Percentiles rank a stretch among this genome's conserved stretches.
phyloP scores from a whole-genome alignment of 2,113 vertebrate species.

The Tetraodon nigroviridis region DNA sequence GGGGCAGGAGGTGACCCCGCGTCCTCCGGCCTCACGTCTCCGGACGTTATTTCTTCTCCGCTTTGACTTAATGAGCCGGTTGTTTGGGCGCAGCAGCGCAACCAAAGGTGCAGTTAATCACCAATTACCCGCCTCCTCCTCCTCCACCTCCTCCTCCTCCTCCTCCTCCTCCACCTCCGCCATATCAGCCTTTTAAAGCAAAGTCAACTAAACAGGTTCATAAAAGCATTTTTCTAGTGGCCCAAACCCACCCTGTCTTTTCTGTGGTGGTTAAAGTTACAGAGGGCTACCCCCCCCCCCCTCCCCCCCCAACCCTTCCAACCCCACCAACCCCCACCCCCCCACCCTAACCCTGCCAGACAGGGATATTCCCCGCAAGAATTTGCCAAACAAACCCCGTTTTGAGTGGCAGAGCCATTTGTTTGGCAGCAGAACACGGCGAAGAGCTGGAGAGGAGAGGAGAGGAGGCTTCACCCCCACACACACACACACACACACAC shows the following conservation, averaged over 20 bases:
- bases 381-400: constrained; percentile 20
- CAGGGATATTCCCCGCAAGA: constrained; percentile 12
- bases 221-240: too few relatives aligned
- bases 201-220: too few relatives aligned
- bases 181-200: too few relatives aligned
- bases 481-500: too few relatives aligned
- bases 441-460: constrained; percentile 13
- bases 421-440: constrained; percentile 56
- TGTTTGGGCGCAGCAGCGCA: constrained; percentile 17
- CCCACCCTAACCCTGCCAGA: too few relatives aligned
- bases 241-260: too few relatives aligned
- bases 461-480: too few relatives aligned
- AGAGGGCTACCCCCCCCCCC: background rate
- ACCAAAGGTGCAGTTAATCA: constrained; percentile 13
- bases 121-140: background rate
- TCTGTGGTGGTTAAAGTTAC: too few relatives aligned
- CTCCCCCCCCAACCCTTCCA: background rate
- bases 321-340: background rate
- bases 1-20: constrained; percentile 65
- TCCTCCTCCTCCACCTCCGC: background rate
- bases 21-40: constrained; percentile 57
- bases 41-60: constrained; percentile 65
- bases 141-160: background rate
- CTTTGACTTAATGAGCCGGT: constrained; percentile 33
- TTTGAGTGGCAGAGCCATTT: constrained; percentile 75